Evolutionary conservation across 2,888 invertebrate species (phyloP), one percentile per base, ranked within the genome.

Genomic region (Drosophila barbarae): DNA sequence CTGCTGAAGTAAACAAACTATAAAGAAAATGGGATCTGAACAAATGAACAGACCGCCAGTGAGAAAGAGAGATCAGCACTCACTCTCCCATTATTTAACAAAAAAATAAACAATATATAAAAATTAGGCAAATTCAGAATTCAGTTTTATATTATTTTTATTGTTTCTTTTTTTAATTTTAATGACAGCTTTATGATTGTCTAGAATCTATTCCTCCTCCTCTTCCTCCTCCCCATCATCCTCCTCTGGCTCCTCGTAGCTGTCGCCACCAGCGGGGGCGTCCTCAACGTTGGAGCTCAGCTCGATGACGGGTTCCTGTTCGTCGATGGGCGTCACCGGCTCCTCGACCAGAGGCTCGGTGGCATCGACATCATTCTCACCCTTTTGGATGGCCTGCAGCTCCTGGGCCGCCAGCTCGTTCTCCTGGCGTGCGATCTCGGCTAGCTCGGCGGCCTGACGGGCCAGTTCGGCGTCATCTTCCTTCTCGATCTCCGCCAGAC

Each of bases 361-460:
- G 73, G 83, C 80, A 44, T 78, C 79, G 52, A 65, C 68, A 8
- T 72, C 77, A 28, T 75, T 79, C 71, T 72, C 77, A 30, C 74
- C 78, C 71, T 87, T 83, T 65, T 88, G 88, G 42, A 86, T 76
- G 4, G 79, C 84, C 69, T 90, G 88, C n/a, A 92, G 89, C 81
- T 92, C 92, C 76, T 92, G 91, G 38, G 92, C 90, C n/a, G 92
- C 91, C 10, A 91, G 90, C 66, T 92, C 92, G 21, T 92, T 91
- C 61, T 92, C 93, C 89, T 92, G 92, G 71, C 92, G 91, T 6
- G 92, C 92, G 41, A 92, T 91, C 87, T 94, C 93, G 0, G 93
- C 93, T 77, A 93, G 87, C 88, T 94, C 94, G 47, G 92, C 93
- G 70, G 93, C 94, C 91, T 94, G 94, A 80, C 93, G 90, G 51